A percentile compares a stretch with the other conserved stretches of the same genome.
These are phyloP conservation scores for Halichondria panicea DNA, from an alignment of 37 sponge, comb jelly and placozoan species.

Conservation along the genomic window DNA sequence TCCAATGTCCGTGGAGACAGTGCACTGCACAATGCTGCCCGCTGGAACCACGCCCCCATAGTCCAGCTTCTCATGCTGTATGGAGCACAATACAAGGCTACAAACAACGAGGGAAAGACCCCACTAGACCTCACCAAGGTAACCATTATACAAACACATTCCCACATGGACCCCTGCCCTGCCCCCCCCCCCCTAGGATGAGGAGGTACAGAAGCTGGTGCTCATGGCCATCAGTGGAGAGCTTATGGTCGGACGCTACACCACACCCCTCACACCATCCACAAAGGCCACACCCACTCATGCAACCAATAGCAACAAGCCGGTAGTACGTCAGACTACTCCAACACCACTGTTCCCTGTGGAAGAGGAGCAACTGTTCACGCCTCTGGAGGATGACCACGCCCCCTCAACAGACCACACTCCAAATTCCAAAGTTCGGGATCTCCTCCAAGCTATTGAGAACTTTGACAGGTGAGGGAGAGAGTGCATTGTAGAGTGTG, in stretches of 20 bases:
- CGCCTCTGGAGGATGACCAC: background rate
- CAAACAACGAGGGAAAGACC: conserved; percentile 49
- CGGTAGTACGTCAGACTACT: no score
- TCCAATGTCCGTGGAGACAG: conserved; percentile 78
- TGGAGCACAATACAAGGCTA: conserved; percentile 53
- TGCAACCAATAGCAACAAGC: no score
- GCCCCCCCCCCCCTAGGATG: conserved; percentile 24
- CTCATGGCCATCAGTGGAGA: conserved; percentile 34
- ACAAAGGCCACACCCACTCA: background rate
- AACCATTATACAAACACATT: background rate
- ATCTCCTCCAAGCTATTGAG: conserved; percentile 19
- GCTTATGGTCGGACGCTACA: conserved; percentile 42
- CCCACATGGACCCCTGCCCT: background rate
- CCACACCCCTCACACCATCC: background rate
- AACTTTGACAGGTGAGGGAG: conserved; percentile 26
- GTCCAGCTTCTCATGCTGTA: conserved; percentile 67
- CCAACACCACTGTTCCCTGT: background rate
- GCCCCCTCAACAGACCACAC: background rate
- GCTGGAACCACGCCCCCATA: conserved; percentile 66
- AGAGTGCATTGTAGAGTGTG: no score
- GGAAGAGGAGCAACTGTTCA: background rate
- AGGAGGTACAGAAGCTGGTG: conserved; percentile 27
- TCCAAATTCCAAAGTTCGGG: background rate
- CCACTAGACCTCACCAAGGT: conserved; percentile 65
- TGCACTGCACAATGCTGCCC: conserved; percentile 86